Conservation (phyloP, 1,140 invertebrate genomes). For the Parapsyche elsis region DNA sequence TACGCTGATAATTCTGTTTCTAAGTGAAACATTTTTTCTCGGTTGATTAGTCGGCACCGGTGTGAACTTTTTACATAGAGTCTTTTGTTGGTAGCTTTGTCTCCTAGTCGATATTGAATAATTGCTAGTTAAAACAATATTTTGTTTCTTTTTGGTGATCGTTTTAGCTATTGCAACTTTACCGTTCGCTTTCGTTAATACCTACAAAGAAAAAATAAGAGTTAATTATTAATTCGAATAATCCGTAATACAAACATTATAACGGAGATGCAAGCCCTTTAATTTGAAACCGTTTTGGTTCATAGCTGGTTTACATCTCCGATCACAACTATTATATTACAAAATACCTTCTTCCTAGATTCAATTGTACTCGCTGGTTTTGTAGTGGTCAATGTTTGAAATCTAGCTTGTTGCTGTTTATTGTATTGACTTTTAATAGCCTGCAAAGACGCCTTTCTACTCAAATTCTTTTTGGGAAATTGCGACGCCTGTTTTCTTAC, state of each 20-base stretch:
- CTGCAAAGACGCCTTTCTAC: slow-evolving; percentile 64
- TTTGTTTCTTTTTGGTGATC: slow-evolving; percentile 28
- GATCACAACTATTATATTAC: not conserved
- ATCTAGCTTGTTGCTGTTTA: slow-evolving; percentile 67
- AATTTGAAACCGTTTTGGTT: too few species aligned
- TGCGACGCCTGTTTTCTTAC: slow-evolving; percentile 66
- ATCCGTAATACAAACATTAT: not conserved
- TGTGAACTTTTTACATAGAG: slow-evolving; percentile 30
- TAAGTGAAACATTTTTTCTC: slow-evolving; percentile 22
- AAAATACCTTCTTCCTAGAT: slow-evolving; percentile 30
- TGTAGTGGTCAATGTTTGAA: slow-evolving; percentile 51
- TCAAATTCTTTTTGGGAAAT: slow-evolving; percentile 58
- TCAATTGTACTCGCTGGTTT: slow-evolving; percentile 60
- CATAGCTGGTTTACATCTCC: too few species aligned
- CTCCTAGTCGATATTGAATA: slow-evolving; percentile 37
- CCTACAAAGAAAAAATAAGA: slow-evolving; percentile 17
- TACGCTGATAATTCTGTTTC: slow-evolving; percentile 31
- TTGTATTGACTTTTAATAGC: slow-evolving; percentile 75
- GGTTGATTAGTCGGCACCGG: not conserved
- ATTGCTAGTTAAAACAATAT: not conserved
- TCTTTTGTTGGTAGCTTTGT: slow-evolving; percentile 33
- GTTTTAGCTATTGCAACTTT: slow-evolving; percentile 36
- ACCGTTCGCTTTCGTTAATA: slow-evolving; percentile 23
- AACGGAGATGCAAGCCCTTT: too few species aligned
- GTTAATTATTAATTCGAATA: slow-evolving; percentile 3